Conservation (phyloP, 64 coral and sea anemone species). For the Stylophora pistillata region DNA sequence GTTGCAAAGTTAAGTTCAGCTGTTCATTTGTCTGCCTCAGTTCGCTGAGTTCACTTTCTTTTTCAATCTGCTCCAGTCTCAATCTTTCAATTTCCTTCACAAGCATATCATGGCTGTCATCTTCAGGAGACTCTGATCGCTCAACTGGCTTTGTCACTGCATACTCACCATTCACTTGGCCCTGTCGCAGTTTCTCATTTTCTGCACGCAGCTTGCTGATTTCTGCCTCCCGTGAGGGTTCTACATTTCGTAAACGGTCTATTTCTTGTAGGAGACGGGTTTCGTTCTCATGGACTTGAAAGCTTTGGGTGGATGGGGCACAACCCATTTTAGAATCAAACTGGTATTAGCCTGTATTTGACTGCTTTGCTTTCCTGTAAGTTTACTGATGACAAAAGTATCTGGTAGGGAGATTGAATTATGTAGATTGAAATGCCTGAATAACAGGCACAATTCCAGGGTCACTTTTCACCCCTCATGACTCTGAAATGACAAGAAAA, state of each 20-base stretch:
- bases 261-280: conserved; percentile 58
- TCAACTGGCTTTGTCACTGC: neutral
- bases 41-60: conserved; percentile 20
- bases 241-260: conserved; percentile 25
- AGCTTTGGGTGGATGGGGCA: conserved; percentile 21
- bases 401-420: too few species aligned
- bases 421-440: too few species aligned
- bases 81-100: conserved; percentile 66
- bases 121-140: neutral
- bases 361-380: too few species aligned
- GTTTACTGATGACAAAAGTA: neutral
- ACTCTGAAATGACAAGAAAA: too few species aligned
- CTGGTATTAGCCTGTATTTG: neutral
- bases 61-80: conserved; percentile 36
- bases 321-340: conserved; percentile 12
- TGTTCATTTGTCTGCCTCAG: conserved; percentile 20
- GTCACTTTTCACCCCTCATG: too few species aligned
- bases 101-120: conserved; percentile 28
- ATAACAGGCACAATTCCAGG: too few species aligned
- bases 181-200: conserved; percentile 53
- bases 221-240: conserved; percentile 38
- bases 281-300: conserved; percentile 9
- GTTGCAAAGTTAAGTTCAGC: conserved; percentile 21
- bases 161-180: conserved; percentile 7
- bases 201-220: conserved; percentile 52